These are phyloP conservation scores for Crypturellus undulatus DNA, from an alignment of 2,113 vertebrate species.

Conservation along the genomic window DNA sequence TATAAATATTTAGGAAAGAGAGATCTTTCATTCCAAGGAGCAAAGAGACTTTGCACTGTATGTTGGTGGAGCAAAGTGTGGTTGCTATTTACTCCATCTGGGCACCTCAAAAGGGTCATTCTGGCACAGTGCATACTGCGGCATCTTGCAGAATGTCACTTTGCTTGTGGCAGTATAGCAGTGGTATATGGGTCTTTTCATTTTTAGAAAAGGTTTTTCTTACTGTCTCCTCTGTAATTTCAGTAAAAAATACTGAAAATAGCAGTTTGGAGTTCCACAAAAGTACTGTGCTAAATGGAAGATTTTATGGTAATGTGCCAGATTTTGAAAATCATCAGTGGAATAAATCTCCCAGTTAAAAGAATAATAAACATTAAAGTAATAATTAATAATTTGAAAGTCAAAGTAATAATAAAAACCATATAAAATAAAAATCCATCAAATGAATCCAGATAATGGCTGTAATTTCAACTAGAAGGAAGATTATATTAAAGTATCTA, in stretches of 20 bases:
- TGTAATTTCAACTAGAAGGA: not conserved
- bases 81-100: not conserved
- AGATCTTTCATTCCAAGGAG: not conserved
- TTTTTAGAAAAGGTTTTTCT: rapidly evolving
- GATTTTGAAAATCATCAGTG: not conserved
- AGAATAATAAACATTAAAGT: not conserved
- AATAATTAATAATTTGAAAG: not conserved
- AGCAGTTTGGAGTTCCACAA: not conserved
- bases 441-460: not conserved
- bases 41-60: not conserved
- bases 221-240: not conserved
- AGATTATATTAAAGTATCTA: not conserved
- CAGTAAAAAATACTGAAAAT: not conserved
- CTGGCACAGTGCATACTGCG: not conserved
- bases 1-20: not conserved
- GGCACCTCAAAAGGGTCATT: not conserved
- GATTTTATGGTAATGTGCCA: not conserved
- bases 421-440: not conserved
- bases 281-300: not conserved
- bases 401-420: not conserved
- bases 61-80: not conserved
- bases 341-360: not conserved
- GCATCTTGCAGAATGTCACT: not conserved
- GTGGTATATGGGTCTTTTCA: not conserved
- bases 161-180: not conserved